phyloP scores from a whole-genome alignment of 2,888 invertebrate species.

The Eupithecia vulgata region DNA sequence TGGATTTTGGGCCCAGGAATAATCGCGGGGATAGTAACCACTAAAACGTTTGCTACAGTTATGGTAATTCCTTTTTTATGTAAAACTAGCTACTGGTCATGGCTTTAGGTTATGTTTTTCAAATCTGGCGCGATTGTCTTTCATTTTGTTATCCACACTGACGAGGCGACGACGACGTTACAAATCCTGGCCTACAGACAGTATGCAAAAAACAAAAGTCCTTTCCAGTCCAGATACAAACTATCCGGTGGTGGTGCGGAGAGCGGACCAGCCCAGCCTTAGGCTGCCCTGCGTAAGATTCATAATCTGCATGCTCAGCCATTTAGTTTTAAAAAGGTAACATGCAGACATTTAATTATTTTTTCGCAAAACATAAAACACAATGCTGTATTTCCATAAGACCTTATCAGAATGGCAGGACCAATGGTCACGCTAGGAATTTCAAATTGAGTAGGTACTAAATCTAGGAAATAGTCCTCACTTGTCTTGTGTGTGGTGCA shows the following conservation, averaged over 20 bases:
- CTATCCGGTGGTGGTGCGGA: not conserved
- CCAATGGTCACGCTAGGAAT: too few species aligned
- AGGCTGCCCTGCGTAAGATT: not conserved
- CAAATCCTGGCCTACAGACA: too few species aligned
- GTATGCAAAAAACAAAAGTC: too few species aligned
- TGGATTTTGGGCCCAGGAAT: constrained; percentile 58
- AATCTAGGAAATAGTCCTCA: not conserved
- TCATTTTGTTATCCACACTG: too few species aligned
- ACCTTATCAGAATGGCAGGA: not conserved
- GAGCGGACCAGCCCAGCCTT: not conserved
- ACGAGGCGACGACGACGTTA: too few species aligned
- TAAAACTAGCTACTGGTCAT: not conserved
- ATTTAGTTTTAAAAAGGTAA: not conserved
- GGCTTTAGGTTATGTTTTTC: not conserved
- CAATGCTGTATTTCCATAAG: too few species aligned
- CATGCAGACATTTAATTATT: not conserved
- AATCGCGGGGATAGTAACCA: constrained; percentile 50
- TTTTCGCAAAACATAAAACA: not conserved
- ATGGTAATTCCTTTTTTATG: constrained; percentile 36
- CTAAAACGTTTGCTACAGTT: constrained; percentile 47
- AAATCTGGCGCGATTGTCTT: too few species aligned
- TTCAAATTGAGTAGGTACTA: too few species aligned
- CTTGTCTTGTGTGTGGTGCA: not conserved
- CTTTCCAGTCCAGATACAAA: not conserved
- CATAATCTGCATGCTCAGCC: not conserved